Percentiles rank a stretch among this genome's conserved stretches.
Conservation (phyloP, 2,888 invertebrate genomes). For the Galerucella calmariensis region DNA sequence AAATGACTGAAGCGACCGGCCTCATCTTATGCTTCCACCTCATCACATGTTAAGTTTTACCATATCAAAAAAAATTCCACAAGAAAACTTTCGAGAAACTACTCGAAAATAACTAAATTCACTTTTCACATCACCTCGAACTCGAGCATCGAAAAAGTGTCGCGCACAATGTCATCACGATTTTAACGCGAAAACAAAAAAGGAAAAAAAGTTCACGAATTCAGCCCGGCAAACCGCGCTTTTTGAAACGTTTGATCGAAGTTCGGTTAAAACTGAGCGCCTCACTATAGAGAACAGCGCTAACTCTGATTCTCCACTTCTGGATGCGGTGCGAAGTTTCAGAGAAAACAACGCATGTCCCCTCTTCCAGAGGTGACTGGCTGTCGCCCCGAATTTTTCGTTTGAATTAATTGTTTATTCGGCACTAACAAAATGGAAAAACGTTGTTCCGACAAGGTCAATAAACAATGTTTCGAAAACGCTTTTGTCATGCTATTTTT, state of each 20-base stretch:
- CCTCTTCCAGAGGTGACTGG: slow-evolving; percentile 3
- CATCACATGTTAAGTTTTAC: slow-evolving; percentile 40
- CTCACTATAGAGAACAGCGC: slow-evolving; percentile 7
- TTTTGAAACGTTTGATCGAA: slow-evolving; percentile 6
- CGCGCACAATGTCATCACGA: slow-evolving; percentile 28
- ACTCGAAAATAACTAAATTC: slow-evolving; percentile 19
- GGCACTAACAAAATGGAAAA: slow-evolving; percentile 7
- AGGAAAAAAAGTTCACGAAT: slow-evolving; percentile 6
- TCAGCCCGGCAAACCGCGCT: slow-evolving; percentile 4
- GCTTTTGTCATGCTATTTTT: slow-evolving; percentile 1
- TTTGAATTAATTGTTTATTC: slow-evolving; percentile 16
- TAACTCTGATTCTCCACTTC: slow-evolving; percentile 20
- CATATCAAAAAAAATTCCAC: slow-evolving; percentile 11
- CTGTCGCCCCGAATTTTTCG: neutral
- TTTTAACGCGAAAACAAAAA: slow-evolving; percentile 7
- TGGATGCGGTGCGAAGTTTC: slow-evolving; percentile 33
- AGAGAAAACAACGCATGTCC: slow-evolving; percentile 41
- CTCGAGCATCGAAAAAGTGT: slow-evolving; percentile 21
- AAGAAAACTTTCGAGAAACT: slow-evolving; percentile 31
- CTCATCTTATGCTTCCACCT: slow-evolving; percentile 46
- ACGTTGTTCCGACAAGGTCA: neutral
- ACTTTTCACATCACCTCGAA: slow-evolving; percentile 32
- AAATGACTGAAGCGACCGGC: slow-evolving; percentile 51
- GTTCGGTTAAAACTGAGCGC: slow-evolving; percentile 34
- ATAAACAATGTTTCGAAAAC: neutral